phyloP scores from a whole-genome alignment of 1,140 invertebrate genomes.

The Euura saliciscinereae region DNA sequence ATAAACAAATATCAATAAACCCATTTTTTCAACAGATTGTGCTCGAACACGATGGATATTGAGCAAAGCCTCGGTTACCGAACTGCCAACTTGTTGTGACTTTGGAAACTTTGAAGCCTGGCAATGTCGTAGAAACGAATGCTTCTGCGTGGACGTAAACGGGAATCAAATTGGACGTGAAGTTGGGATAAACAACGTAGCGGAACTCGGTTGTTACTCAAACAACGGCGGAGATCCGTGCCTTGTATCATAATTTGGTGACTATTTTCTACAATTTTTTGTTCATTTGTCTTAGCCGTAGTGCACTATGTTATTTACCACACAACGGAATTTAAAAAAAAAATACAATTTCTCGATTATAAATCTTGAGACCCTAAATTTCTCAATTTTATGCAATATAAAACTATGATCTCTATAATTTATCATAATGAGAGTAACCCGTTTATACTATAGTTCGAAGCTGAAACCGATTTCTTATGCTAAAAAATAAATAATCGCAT shows the following conservation, averaged over 20 bases:
- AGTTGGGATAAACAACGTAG: constrained; percentile 33
- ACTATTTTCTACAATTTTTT: constrained; percentile 3
- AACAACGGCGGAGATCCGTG: constrained; percentile 26
- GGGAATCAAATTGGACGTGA: constrained; percentile 61
- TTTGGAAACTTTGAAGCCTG: constrained; percentile 66
- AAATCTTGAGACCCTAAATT: too few species aligned
- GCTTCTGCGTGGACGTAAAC: constrained; percentile 65
- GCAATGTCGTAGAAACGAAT: constrained; percentile 64
- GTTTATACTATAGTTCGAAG: background rate
- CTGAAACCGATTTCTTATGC: background rate
- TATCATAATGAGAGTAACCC: too few species aligned
- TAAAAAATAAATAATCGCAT: background rate
- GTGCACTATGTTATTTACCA: too few species aligned
- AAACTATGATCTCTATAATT: too few species aligned
- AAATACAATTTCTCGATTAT: too few species aligned
- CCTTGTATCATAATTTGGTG: constrained; percentile 11
- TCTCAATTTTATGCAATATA: too few species aligned
- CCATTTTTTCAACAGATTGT: constrained; percentile 58
- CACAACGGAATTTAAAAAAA: too few species aligned
- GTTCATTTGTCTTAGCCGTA: too few species aligned
- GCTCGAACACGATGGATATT: constrained; percentile 59
- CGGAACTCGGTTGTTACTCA: constrained; percentile 46
- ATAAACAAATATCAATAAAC: background rate
- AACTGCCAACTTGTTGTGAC: constrained; percentile 61
- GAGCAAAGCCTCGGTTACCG: constrained; percentile 34